Evolutionary conservation across 92 coral and sea anemone species (phyloP).

Genomic region (Diadumene lineata): DNA sequence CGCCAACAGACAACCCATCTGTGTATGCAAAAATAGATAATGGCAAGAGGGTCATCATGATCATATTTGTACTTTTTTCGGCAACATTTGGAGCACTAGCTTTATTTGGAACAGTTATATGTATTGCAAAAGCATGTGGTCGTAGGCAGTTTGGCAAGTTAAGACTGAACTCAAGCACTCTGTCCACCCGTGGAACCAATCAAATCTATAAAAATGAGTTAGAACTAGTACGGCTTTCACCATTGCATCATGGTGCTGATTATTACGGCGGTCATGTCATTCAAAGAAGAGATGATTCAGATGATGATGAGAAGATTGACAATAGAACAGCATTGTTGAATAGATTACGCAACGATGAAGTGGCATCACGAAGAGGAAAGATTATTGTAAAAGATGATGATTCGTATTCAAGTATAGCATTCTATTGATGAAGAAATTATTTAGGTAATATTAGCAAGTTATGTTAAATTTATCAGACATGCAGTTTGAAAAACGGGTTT

Average conservation of each 20-base stretch:
- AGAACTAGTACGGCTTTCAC: constrained; percentile 36
- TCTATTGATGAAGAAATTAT: constrained; percentile 27
- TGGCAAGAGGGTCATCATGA: constrained; percentile 32
- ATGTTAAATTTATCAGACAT: too few species aligned
- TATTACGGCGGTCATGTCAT: constrained; percentile 50
- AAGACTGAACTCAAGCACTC: constrained; percentile 19
- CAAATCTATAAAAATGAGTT: constrained; percentile 27
- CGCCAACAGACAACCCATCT: constrained; percentile 17
- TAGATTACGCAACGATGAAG: constrained; percentile 27
- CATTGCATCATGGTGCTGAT: constrained; percentile 38
- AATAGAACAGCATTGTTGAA: constrained; percentile 32
- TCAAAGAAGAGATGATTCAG: constrained; percentile 34
- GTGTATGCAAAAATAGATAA: constrained; percentile 13
- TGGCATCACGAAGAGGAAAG: constrained; percentile 30
- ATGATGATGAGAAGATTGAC: constrained; percentile 32
- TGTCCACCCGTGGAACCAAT: constrained; percentile 29
- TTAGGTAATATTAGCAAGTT: too few species aligned
- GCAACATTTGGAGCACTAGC: constrained; percentile 52
- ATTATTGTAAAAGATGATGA: constrained; percentile 56
- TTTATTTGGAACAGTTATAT: constrained; percentile 50
- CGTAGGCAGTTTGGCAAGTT: constrained; percentile 28
- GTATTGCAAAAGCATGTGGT: constrained; percentile 36
- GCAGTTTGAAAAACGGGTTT: too few species aligned
- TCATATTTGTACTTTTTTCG: constrained; percentile 47
- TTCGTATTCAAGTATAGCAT: constrained; percentile 55